Evolutionary conservation across 2,888 invertebrate species (phyloP), one percentile per base, ranked within the genome.

Genomic region (Tridacna crocea): DNA sequence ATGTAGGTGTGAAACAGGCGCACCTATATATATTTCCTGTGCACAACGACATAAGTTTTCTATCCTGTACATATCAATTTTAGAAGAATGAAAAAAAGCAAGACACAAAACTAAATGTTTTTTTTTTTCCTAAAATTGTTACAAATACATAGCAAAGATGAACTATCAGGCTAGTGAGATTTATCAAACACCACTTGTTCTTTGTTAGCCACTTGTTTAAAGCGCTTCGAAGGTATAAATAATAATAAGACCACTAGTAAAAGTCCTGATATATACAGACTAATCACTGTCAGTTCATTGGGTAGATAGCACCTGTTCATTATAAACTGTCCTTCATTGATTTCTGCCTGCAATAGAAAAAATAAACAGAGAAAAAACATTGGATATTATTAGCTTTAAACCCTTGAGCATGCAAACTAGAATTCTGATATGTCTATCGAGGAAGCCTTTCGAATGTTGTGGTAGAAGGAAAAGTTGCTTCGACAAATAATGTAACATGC

Each of bases 251-350:
- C 19, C 51, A 90, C 84, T 47, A 90, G 19, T 73, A 91, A 58
- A 17, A 55, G 86, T 46, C 91, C 93, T 60, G 75, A 95, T 90
- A 96, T 94, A 90, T 97, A 96, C 55, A 96, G 94, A 48, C 93
- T 94, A 73, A 96, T 96, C 68, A 98, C 96, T 17, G 97, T 97
- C 81, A 96, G 95, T 95, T 98, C 98, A 79, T 95, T 95, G 0
- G 98, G 97, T 96, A 98, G 96, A 88, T 96, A 96, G 94, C 99
- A 99, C 93, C 97, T 97, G 82, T 95, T 95, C 72, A 98, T 95
- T 58, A 96, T 96, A 94, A 96, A 96, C 92, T 97, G 96, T 85
- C 96, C 96, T 0, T 96, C 96, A 51, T 96, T 96, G 90, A 98
- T 96, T 60, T 96, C 95, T 85, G 97, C 96, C 98, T 98, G 94